Evolutionary conservation across 2,797 vertebrate genomes (phyloP), one percentile per base, ranked within the genome.

Genomic region (Vespertilio murinus): DNA sequence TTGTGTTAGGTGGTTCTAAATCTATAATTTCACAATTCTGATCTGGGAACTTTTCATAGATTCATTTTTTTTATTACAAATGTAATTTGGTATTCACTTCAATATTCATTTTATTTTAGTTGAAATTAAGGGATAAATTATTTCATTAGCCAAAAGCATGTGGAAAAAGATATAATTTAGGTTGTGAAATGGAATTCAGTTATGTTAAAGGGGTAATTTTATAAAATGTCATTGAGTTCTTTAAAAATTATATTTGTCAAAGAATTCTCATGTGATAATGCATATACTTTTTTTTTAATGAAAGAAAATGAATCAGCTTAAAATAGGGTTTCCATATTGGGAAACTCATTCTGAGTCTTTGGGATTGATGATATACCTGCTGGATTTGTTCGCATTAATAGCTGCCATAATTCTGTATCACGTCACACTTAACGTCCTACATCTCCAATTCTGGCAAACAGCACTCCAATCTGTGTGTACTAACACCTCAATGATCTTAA

Each of bases 101-200:
- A 79, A 77, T 94, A 86, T 74, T 90, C 42, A 89, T 35, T 82
- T 74, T 95, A 91, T 81, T 93, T 94, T 85, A 83, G 65, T 56
- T 84, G n/a, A 95, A 89, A 89, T 95, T 23, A 64, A 73, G 28
- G 78, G 33, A 85, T 61, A 96, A 92, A 79, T 94, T 86, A 85
- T 94, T 95, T 96, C 40, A 94, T 94, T 94, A 96, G 56, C 45
- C 16, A 67, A 94, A 74, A 88, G 61, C 18, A 83, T 33, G 20
- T 78, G 42, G 22, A 69, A 94, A 94, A 33, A 4, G 33, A 79
- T 59, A 91, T 49, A 54, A 88, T 81, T 93, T 70, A 64, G 30
- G 12, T 71, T 88, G 40, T 71, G 30, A 93, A 96, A 83, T 91
- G 13, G 22, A 89, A 95, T 75, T 92, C 14, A 91, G 75, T 92